A percentile compares a stretch with the other conserved stretches of the same genome.
phyloP scores from a whole-genome alignment of 2,797 vertebrate genomes.

The Odontamblyopus lacepedii region DNA sequence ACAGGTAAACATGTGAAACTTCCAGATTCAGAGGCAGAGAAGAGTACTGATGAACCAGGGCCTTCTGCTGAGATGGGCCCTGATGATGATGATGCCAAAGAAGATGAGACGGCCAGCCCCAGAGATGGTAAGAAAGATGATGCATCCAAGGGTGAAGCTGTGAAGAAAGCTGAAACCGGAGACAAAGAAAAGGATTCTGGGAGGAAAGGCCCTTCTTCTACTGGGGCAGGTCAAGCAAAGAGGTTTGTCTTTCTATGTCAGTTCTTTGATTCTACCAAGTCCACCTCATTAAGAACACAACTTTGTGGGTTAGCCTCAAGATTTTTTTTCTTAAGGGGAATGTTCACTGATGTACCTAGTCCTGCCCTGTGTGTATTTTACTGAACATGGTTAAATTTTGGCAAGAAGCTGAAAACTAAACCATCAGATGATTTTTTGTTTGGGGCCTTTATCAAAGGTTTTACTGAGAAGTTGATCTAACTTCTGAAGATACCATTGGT shows the following conservation, averaged over 20 bases:
- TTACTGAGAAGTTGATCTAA: conserved; percentile 94
- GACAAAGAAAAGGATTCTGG: conserved; percentile 99
- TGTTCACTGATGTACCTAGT: conserved; percentile 92
- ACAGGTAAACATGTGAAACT: conserved; percentile 99
- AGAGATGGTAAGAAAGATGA: conserved; percentile 98
- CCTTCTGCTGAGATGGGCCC: conserved; percentile 86
- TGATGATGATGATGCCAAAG: conserved; percentile 90
- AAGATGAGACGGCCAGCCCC: conserved; percentile 87
- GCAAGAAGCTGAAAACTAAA: conserved; percentile 80
- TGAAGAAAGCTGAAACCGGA: conserved; percentile 96
- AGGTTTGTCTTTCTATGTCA: conserved; percentile 99
- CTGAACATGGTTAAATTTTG: conserved; percentile 88
- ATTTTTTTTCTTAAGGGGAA: conserved; percentile 81
- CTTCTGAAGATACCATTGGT: conserved; percentile 97
- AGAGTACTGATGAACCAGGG: conserved; percentile 89
- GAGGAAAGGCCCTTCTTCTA: conserved; percentile 99
- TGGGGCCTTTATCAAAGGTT: conserved; percentile 77
- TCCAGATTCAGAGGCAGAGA: conserved; percentile 98
- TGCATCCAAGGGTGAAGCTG: conserved; percentile 86
- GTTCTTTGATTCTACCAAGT: conserved; percentile 99
- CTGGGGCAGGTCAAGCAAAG: conserved; percentile 99
- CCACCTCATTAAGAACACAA: conserved; percentile 97
- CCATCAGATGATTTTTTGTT: conserved; percentile 83
- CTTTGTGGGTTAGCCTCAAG: conserved; percentile 99
- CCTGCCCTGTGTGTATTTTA: conserved; percentile 84